Conservation (phyloP, 2,888 invertebrate species). For the Caenorhabditis japonica region DNA sequence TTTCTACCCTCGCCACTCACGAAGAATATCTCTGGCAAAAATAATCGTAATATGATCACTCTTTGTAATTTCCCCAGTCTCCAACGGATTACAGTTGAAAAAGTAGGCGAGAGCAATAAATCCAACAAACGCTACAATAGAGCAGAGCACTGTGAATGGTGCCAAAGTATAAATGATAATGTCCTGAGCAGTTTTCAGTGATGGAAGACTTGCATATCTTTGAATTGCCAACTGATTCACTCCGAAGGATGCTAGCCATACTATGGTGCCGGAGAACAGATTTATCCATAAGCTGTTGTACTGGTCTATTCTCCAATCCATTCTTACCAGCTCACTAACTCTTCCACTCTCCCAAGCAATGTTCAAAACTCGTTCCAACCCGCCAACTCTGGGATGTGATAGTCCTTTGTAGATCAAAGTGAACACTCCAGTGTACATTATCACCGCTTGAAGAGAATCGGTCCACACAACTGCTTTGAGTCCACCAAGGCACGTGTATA, state of each 20-base stretch:
- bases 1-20: slow-evolving; percentile 38
- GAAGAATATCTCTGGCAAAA: slow-evolving; percentile 66
- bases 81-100: slow-evolving; percentile 72
- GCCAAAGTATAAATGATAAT: slow-evolving; percentile 67
- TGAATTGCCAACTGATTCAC: slow-evolving; percentile 73
- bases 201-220: slow-evolving; percentile 68
- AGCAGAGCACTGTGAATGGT: slow-evolving; percentile 69
- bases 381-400: slow-evolving; percentile 66
- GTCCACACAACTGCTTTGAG: slow-evolving; percentile 72
- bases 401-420: slow-evolving; percentile 66
- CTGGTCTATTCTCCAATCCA: slow-evolving; percentile 63
- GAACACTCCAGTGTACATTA: slow-evolving; percentile 71
- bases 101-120: slow-evolving; percentile 72
- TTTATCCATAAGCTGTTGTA: slow-evolving; percentile 73
- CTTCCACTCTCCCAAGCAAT: slow-evolving; percentile 66
- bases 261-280: slow-evolving; percentile 66
- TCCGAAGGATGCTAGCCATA: slow-evolving; percentile 72
- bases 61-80: slow-evolving; percentile 63
- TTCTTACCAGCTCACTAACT: slow-evolving; percentile 58
- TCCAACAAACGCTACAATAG: slow-evolving; percentile 69
- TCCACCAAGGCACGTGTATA: slow-evolving; percentile 70
- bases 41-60: slow-evolving; percentile 70
- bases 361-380: slow-evolving; percentile 59
- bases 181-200: slow-evolving; percentile 62
- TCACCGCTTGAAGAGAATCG: slow-evolving; percentile 67